Evolutionary conservation across 2,113 vertebrate genomes (phyloP).

Genomic region (Mormyrus iriodes): DNA sequence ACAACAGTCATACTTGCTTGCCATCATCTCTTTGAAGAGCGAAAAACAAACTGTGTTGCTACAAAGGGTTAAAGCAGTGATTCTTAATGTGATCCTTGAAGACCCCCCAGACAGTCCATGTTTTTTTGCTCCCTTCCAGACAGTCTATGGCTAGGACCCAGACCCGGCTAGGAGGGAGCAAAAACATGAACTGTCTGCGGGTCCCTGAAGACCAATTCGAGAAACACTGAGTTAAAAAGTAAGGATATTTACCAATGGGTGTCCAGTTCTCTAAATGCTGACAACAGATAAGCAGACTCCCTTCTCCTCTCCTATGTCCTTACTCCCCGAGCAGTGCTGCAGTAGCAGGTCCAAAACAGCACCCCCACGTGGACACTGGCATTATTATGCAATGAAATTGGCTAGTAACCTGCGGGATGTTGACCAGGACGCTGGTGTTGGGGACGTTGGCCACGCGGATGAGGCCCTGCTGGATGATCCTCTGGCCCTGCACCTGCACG

Average conservation of each 20-base stretch:
- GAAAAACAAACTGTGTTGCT: neutral
- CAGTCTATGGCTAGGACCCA: too few species aligned
- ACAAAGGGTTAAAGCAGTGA: neutral
- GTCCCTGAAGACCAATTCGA: neutral
- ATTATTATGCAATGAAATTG: neutral
- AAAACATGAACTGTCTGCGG: neutral
- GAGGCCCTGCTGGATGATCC: slow-evolving; percentile 94
- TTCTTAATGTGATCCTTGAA: neutral
- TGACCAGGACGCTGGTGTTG: slow-evolving; percentile 84
- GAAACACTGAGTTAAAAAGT: neutral
- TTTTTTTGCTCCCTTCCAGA: neutral
- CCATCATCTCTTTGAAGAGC: neutral
- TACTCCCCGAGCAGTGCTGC: neutral
- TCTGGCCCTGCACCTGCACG: slow-evolving; percentile 89
- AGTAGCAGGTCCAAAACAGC: neutral
- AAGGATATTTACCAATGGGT: neutral
- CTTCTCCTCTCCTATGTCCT: neutral
- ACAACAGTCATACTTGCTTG: neutral
- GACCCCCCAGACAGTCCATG: neutral
- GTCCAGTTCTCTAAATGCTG: neutral
- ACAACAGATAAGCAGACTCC: too few species aligned
- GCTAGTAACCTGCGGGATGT: slow-evolving; percentile 68
- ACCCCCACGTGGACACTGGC: neutral
- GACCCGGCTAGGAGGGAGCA: neutral
- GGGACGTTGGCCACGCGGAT: slow-evolving; percentile 90